Conservation (phyloP, 2,113 vertebrate genomes). For the Sorex araneus region DNA sequence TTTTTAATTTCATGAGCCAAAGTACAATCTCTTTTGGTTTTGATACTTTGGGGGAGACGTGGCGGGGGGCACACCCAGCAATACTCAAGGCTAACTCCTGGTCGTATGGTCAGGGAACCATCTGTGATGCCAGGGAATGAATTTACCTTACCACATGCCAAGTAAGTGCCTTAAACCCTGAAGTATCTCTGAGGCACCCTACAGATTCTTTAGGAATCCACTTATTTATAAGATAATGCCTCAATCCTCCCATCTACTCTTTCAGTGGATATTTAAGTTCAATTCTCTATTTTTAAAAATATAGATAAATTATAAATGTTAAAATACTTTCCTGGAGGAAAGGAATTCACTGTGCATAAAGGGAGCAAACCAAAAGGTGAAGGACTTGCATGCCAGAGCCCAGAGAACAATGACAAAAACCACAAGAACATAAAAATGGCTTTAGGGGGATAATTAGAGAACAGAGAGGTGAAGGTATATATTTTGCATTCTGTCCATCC, state of each 20-base stretch:
- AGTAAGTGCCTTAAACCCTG: too few species aligned
- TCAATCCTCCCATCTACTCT: constrained; percentile 23
- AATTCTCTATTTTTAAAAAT: constrained; percentile 25
- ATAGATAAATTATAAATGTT: not conserved
- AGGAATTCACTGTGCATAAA: not conserved
- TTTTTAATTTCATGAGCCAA: constrained; percentile 12
- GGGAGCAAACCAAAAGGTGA: constrained; percentile 24
- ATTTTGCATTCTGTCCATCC: too few species aligned
- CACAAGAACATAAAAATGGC: too few species aligned
- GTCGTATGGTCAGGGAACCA: too few species aligned
- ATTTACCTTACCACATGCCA: too few species aligned
- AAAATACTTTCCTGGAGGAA: not conserved
- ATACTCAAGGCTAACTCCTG: too few species aligned
- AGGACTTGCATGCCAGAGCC: not conserved
- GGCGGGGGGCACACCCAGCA: too few species aligned
- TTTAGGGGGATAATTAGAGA: too few species aligned
- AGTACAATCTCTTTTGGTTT: not conserved
- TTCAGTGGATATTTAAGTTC: not conserved
- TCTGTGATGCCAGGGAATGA: too few species aligned
- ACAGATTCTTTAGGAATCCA: not conserved
- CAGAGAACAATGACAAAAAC: not conserved
- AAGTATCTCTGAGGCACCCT: too few species aligned
- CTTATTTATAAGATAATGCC: not conserved
- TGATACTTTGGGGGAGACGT: not conserved
- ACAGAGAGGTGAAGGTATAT: too few species aligned